phyloP scores from a whole-genome alignment of 2,797 vertebrate species.

The Hypotaenidia okinawae region DNA sequence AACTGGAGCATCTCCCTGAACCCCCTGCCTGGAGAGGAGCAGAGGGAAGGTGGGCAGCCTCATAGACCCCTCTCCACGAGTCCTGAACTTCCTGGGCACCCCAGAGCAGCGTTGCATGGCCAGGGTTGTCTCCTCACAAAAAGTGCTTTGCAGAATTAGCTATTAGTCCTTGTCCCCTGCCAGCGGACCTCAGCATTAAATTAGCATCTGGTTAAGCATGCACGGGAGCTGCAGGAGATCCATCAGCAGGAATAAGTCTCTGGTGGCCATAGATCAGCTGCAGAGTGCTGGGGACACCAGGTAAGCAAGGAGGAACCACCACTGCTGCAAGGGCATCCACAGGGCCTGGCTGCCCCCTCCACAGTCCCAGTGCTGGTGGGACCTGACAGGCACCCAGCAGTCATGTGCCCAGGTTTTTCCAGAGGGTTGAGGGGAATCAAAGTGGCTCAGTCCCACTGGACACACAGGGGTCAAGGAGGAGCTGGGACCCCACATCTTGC shows the following conservation, averaged over 20 bases:
- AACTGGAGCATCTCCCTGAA: not conserved
- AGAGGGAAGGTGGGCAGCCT: not conserved
- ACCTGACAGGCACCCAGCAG: not conserved
- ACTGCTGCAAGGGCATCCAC: rapidly evolving
- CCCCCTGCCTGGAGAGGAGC: rapidly evolving
- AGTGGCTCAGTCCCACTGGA: not conserved
- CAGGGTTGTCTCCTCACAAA: not conserved
- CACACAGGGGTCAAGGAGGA: not conserved
- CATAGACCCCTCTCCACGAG: rapidly evolving
- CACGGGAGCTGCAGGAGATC: not conserved
- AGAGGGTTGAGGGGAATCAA: not conserved
- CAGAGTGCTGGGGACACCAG: not conserved
- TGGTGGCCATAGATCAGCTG: not conserved
- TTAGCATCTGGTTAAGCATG: conserved; percentile 30
- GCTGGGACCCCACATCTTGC: not conserved
- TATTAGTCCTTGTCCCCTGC: not conserved
- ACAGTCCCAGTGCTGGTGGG: rapidly evolving
- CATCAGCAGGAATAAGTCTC: not conserved
- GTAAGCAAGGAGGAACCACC: not conserved
- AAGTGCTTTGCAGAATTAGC: not conserved
- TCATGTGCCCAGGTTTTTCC: not conserved
- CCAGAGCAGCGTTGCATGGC: rapidly evolving
- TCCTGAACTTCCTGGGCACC: not conserved
- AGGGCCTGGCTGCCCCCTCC: not conserved
- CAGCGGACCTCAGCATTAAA: conserved; percentile 25